Percentiles rank a stretch among this genome's conserved stretches.
These are phyloP conservation scores for Cryptus viduatorius DNA, from an alignment of 2,888 invertebrate species.

Conservation along the genomic window DNA sequence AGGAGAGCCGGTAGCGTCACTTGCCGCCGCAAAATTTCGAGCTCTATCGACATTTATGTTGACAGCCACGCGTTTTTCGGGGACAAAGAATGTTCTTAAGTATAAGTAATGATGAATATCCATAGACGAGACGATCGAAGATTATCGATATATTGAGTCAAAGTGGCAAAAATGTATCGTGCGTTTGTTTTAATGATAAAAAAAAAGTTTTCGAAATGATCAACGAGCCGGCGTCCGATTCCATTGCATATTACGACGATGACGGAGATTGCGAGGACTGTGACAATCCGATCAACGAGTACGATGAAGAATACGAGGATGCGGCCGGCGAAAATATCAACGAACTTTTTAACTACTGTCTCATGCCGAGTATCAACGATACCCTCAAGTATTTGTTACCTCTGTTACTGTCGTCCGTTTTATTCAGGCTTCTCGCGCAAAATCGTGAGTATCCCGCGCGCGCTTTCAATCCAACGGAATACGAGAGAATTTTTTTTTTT, in stretches of 20 bases:
- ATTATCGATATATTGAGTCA: neutral
- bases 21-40: too few relatives aligned
- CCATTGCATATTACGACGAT: slow-evolving; percentile 68
- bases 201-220: slow-evolving; percentile 14
- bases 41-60: too few relatives aligned
- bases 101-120: too few relatives aligned
- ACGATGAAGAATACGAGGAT: slow-evolving; percentile 80
- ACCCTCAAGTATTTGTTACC: slow-evolving; percentile 79
- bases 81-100: too few relatives aligned
- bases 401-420: slow-evolving; percentile 75
- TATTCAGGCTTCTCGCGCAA: slow-evolving; percentile 78
- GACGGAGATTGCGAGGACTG: slow-evolving; percentile 75
- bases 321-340: slow-evolving; percentile 75
- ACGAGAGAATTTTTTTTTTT: slow-evolving; percentile 28
- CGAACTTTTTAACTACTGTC: slow-evolving; percentile 80
- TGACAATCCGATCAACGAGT: slow-evolving; percentile 74
- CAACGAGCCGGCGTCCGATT: slow-evolving; percentile 56
- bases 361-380: slow-evolving; percentile 79
- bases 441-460: slow-evolving; percentile 73
- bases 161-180: neutral
- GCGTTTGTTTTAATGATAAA: neutral
- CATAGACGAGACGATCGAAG: too few relatives aligned
- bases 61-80: too few relatives aligned
- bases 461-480: slow-evolving; percentile 22
- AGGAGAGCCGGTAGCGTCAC: too few relatives aligned